These are phyloP conservation scores for Aphodius sticticus DNA, from an alignment of 2,888 invertebrate species.

Conservation along the genomic window DNA sequence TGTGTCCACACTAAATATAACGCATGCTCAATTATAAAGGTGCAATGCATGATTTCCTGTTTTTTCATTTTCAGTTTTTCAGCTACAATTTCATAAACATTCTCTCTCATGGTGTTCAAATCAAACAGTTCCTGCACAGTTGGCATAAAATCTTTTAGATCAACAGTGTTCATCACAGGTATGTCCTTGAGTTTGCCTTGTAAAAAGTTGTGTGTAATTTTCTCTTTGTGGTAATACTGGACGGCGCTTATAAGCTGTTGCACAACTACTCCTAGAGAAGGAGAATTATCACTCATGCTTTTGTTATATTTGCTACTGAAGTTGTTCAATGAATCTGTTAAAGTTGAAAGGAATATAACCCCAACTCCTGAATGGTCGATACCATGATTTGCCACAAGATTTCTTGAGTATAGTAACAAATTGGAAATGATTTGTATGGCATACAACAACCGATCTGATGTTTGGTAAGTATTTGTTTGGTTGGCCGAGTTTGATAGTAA, in stretches of 20 bases:
- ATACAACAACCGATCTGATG: conserved; percentile 59
- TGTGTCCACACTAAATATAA: conserved; percentile 82
- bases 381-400: conserved; percentile 67
- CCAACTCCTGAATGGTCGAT: conserved; percentile 64
- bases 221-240: conserved; percentile 64
- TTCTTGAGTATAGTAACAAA: conserved; percentile 74
- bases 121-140: conserved; percentile 50
- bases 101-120: conserved; percentile 51
- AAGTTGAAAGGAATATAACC: conserved; percentile 64
- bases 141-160: conserved; percentile 64
- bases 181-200: conserved; percentile 61
- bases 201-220: conserved; percentile 61
- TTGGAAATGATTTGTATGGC: conserved; percentile 74
- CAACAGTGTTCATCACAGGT: conserved; percentile 64
- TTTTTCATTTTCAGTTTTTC: conserved; percentile 66
- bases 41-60: conserved; percentile 68
- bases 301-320: conserved; percentile 47
- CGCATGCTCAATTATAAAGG: conserved; percentile 75
- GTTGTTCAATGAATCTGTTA: conserved; percentile 56
- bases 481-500: conserved; percentile 53
- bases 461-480: conserved; percentile 52
- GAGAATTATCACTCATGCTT: conserved; percentile 55
- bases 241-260: conserved; percentile 66
- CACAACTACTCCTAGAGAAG: conserved; percentile 64
- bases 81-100: conserved; percentile 61